Base-by-base conservation (phyloP, 1,140 invertebrate species). In the Diploscapter pachys region DNA sequence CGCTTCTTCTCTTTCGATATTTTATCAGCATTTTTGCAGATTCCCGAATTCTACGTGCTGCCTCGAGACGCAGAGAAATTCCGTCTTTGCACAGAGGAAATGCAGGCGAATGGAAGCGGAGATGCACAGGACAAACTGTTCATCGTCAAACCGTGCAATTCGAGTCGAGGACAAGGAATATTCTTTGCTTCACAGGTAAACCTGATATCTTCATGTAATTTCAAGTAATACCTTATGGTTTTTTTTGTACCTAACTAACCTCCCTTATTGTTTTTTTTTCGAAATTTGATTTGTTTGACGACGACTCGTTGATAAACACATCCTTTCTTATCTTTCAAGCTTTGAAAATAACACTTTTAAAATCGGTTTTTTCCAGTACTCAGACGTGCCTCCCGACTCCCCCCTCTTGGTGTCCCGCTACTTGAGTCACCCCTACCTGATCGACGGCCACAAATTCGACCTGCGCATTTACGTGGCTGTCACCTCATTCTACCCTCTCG, bases 381-480 rank as follows among this genome's bases (percentile, higher is more conserved):
- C 80, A n/a, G 70, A 82, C n/a, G 69, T 83, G n/a, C 73, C 77
- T 50, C 68, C 68, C 48, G 73, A 68, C 3, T 63, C 70, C 3
- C 78, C 81, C 48, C 51, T 84, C 6, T 59, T 84, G 4, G 79
- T 85, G 8, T 85, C 83, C 48, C 93, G 93, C 84, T 98, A 98
- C 87, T 92, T 98, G 79, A 90, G 92, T 79, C 93, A 95, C 85
- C 95, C 95, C 6, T 88, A 95, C 11, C 89, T 96, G 64, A 92
- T 98, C 61, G 93, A 95, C 80, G 94, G 93, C 2, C 93, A 95
- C 87, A 98, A 98, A 86, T 98, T 94, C 87, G 96, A 99, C 87
- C 87, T 98, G 76, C 89, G 96, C 3, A 87, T 98, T 13, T 98
- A 98, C 87, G 95, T 98, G 4, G 88, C 96, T 4, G 92, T 98